phyloP scores from a whole-genome alignment of 2,888 invertebrate genomes.

The Laspeyria flexula region DNA sequence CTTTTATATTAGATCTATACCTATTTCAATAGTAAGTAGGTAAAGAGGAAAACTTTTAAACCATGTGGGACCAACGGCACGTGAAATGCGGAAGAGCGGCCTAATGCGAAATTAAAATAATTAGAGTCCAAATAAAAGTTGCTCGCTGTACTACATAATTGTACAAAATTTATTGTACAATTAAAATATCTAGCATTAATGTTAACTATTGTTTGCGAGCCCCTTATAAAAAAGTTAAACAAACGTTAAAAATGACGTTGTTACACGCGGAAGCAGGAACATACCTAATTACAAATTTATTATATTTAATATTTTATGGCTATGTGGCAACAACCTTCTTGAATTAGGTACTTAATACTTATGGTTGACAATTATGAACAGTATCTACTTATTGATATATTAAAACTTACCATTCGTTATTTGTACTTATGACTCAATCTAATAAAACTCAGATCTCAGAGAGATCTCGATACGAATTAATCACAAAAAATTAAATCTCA shows the following conservation, averaged over 20 bases:
- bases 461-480: too few relatives aligned
- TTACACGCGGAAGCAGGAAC: conserved; percentile 27
- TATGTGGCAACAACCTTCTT: background rate
- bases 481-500: too few relatives aligned
- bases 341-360: too few relatives aligned
- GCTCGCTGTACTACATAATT: conserved; percentile 31
- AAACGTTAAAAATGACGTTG: conserved; percentile 18
- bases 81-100: conserved; percentile 34
- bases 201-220: conserved; percentile 34
- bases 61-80: conserved; percentile 44
- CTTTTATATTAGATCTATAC: background rate
- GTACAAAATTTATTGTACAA: conserved; percentile 41
- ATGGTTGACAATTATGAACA: too few relatives aligned
- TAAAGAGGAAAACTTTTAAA: conserved; percentile 24
- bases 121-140: conserved; percentile 37
- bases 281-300: conserved; percentile 27
- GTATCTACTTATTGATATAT: too few relatives aligned
- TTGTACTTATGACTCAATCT: too few relatives aligned
- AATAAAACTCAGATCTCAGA: too few relatives aligned
- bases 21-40: conserved; percentile 5
- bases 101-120: conserved; percentile 42
- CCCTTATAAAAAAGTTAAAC: conserved; percentile 23
- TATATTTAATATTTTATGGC: background rate
- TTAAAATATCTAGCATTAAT: conserved; percentile 41
- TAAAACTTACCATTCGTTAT: too few relatives aligned